These are phyloP conservation scores for Rhyzopertha dominica DNA, from an alignment of 1,140 invertebrate species.

Conservation along the genomic window DNA sequence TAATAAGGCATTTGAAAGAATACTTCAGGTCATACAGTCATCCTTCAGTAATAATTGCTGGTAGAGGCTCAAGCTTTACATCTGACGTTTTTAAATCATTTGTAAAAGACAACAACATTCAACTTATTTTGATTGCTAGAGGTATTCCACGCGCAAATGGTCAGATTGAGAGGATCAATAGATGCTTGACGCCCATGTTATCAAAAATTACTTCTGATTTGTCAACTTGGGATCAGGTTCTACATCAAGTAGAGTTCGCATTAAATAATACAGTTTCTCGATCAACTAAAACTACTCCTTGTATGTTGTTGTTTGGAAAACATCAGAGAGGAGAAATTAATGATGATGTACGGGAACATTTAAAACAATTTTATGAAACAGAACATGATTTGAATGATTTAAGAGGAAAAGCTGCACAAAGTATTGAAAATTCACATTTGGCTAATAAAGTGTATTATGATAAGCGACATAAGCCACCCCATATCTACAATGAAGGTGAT, in stretches of 20 bases:
- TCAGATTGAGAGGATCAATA: constrained; percentile 36
- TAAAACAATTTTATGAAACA: not conserved
- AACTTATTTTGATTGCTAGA: too few species aligned
- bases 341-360: constrained; percentile 16
- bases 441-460: constrained; percentile 18
- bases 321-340: constrained; percentile 20
- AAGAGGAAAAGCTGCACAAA: constrained; percentile 11
- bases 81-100: too few species aligned
- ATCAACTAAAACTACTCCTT: constrained; percentile 22
- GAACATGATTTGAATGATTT: constrained; percentile 6
- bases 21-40: too few species aligned
- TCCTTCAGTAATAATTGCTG: too few species aligned
- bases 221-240: constrained; percentile 20
- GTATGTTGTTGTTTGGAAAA: constrained; percentile 27
- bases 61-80: too few species aligned
- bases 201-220: constrained; percentile 17
- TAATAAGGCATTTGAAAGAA: too few species aligned
- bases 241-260: constrained; percentile 23
- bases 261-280: constrained; percentile 28
- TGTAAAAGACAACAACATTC: too few species aligned
- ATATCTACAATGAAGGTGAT: constrained; percentile 27
- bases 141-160: constrained; percentile 37
- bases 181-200: constrained; percentile 27
- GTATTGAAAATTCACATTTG: constrained; percentile 15
- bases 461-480: constrained; percentile 20